Base-by-base conservation (phyloP, 2,797 vertebrate genomes). In the Helicolenus hilgendorfi region DNA sequence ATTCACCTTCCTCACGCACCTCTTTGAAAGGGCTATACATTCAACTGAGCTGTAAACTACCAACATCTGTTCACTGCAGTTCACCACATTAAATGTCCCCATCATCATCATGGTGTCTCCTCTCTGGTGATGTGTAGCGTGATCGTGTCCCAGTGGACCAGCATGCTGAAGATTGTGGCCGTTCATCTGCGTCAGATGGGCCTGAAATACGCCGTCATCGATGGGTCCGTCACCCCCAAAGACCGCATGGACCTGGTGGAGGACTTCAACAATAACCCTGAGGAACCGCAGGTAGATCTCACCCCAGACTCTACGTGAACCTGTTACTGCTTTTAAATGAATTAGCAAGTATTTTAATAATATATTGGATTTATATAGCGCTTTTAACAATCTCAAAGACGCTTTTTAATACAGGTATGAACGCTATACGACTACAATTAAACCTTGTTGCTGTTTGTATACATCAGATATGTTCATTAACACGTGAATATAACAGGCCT, bases 111-210 rank as follows among this genome's bases (percentile, higher is more conserved):
- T 26, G 31, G 7, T 22, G 1, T 83, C 29, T 77, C 60, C 20
- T 56, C 31, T 81, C n/a, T 77, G n/a, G 33, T 74, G 0, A 58
- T 70, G 1, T 65, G 26, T 91, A 99, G 99, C 53, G 98, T 99
- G 83, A 97, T 99, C 24, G 98, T 99, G 67, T 99, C 99, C 31
- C 99, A 99, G 95, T 99, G 99, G 99, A 99, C 98, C 2, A 98
- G 98, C 91, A 99, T 99, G 99, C 95, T 99, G 72, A 95, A 77
- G 3, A 98, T 99, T 1, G 98, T 99, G 56, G 98, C 98, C 0
- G 86, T 96, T 72, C 99, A 99, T 70, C 97, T 99, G 64, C 83
- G 79, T 84, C 91, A 20, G 29, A 95, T 97, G 5, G 97, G 96
- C 15, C 88, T 99, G 77, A 97, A 85, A 1, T 98, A 98, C 0